Base-by-base conservation (phyloP, 2,113 vertebrate genomes). In the Willisornis vidua region DNA sequence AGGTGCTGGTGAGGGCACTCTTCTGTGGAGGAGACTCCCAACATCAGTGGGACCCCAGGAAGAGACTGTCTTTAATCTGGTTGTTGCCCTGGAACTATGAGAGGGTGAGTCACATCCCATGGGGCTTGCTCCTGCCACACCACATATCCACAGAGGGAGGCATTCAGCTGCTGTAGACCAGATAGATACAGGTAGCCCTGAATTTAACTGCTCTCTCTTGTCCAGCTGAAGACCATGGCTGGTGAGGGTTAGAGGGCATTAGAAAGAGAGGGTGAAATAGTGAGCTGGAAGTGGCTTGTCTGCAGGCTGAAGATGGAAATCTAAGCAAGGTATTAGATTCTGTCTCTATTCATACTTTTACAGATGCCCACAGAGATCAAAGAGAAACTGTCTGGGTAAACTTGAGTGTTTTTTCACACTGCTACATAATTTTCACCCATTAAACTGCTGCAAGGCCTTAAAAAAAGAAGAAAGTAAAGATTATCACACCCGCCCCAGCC, bases 401-500 rank as follows among this genome's bases (percentile, higher is more conserved):
- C 39, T 43, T 22, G 19, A 61, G 39, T 88, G 22, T 14, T 51
- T 73, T 86, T 92, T 82, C 90, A 75, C n/a, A 24, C n/a, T 63
- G 24, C 22, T 52, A 17, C 22, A 5, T 57, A 43, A 77, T 61
- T 93, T 92, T 61, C 48, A 78, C 9, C 28, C 35, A 28, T 92
- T 84, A 71, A 95, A 93, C 10, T 86, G 8, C 48, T 87, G 28
- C 35, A 48, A 91, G 19, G 7, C 43, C 63, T 88, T 76, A 55
- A 46, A 46, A 87, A 59, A 70, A 80, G 37, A 70, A 66, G 45
- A 62, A 79, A 87, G 23, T 23, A 58, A 74, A 89, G 77, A 8
- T 35, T 29, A 74, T 9, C 4, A 2, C 19, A 10, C 2, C n/a
- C 3, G 3, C 6, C 7, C 1, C 1, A 8, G 37, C 11, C 55